These are phyloP conservation scores for Mareca strepera DNA, from an alignment of 2,797 vertebrate species.

Conservation along the genomic window DNA sequence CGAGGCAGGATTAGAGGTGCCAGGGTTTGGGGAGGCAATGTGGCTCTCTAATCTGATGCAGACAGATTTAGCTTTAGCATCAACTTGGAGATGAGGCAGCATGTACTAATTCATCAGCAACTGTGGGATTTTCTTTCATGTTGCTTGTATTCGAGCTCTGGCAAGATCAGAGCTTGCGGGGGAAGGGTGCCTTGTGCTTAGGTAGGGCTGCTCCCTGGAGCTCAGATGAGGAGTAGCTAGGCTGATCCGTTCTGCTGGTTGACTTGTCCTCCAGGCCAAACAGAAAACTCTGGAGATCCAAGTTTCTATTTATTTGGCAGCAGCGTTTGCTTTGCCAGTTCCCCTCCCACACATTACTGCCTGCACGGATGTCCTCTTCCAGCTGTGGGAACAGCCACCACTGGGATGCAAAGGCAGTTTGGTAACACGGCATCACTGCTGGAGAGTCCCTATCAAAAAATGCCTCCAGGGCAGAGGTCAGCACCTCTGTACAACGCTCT, in stretches of 20 bases:
- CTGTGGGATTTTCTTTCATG: constrained; percentile 17
- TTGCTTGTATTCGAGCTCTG: neutral
- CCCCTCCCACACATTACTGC: neutral
- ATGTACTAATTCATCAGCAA: constrained; percentile 15
- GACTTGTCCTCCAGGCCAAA: constrained; percentile 25
- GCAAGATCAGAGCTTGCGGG: constrained; percentile 10
- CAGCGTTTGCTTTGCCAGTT: neutral
- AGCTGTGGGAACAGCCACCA: neutral
- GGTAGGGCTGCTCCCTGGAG: neutral
- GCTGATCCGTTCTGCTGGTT: constrained; percentile 27
- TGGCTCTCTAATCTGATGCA: constrained; percentile 7
- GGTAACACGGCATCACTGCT: neutral
- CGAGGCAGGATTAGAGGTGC: neutral
- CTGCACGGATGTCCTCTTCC: neutral
- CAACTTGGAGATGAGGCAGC: neutral
- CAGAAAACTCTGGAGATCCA: neutral
- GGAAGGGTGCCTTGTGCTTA: neutral
- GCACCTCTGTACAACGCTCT: neutral
- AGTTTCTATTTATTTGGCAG: constrained; percentile 35
- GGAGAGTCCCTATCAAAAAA: neutral
- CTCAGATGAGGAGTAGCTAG: neutral
- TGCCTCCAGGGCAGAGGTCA: neutral
- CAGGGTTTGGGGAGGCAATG: neutral
- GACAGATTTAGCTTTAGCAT: constrained; percentile 9
- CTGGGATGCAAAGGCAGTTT: neutral